Conservation (phyloP, 1,140 invertebrate species). For the Centruroides sculpturatus region DNA sequence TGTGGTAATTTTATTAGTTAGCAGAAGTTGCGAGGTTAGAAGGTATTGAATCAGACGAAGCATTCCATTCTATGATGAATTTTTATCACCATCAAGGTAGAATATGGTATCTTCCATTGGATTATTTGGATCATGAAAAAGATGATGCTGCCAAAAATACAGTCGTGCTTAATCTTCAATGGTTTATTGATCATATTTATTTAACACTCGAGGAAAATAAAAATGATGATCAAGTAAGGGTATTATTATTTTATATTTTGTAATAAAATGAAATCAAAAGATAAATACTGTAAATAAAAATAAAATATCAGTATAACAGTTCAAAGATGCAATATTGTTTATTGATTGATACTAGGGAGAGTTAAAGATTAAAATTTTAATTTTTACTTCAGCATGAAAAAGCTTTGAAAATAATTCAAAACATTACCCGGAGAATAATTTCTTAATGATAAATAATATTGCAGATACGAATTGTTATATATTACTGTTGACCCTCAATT, state of each 20-base stretch:
- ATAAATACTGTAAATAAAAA: too few relatives aligned
- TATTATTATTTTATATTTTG: neutral
- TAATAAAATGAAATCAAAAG: too few relatives aligned
- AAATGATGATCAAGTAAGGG: neutral
- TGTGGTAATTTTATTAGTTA: slow-evolving; percentile 16
- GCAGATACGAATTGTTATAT: too few relatives aligned
- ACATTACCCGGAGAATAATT: too few relatives aligned
- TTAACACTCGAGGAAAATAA: slow-evolving; percentile 6
- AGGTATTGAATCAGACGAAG: slow-evolving; percentile 24
- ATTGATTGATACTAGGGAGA: too few relatives aligned
- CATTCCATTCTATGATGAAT: slow-evolving; percentile 29
- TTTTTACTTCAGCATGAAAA: too few relatives aligned
- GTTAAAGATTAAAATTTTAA: too few relatives aligned
- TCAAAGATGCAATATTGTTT: too few relatives aligned
- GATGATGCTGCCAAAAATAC: slow-evolving; percentile 6
- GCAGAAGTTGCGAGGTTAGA: slow-evolving; percentile 26
- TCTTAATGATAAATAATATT: too few relatives aligned
- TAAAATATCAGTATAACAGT: too few relatives aligned
- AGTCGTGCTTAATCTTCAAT: slow-evolving; percentile 20
- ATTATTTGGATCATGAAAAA: neutral
- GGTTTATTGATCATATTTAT: slow-evolving; percentile 20
- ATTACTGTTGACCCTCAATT: too few relatives aligned
- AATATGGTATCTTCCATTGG: slow-evolving; percentile 15
- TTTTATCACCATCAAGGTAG: slow-evolving; percentile 30
- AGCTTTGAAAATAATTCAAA: too few relatives aligned